Evolutionary conservation across 2,113 vertebrate genomes (phyloP), one percentile per base, ranked within the genome.

Genomic region (Phrynosoma platyrhinos): DNA sequence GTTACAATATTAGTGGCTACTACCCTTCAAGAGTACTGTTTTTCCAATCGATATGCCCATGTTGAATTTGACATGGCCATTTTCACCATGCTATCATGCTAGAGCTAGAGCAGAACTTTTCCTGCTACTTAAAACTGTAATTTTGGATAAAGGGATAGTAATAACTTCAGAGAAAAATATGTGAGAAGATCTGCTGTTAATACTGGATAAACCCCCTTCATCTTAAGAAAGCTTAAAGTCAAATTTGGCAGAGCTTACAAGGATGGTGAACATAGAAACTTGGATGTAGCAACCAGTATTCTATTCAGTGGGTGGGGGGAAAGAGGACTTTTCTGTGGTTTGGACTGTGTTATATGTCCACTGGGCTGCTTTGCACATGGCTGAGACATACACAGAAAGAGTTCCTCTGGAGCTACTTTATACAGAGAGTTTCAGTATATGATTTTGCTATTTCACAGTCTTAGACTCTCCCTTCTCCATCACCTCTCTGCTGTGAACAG

Each of bases 201-300:
- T 96, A 90, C 92, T 93, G 89, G 86, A 87, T 94, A 94, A 94
- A 87, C n/a, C 94, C 93, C 78, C 94, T 96, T 95, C 95, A 96
- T 95, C 94, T 94, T 92, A 91, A 96, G 94, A 92, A 36, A 76
- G 94, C 88, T 89, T 96, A 95, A 94, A 94, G 93, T 96, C 91
- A 95, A 92, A 95, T 95, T 96, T 95, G 95, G 93, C 94, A 95
- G 90, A 94, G 92, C 94, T 96, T 95, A 94, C 88, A 92, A 92
- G 90, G 91, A 89, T 94, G 89, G 93, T 83, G 93, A 92, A 86
- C 84, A 85, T 87, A 93, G 91, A 95, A 89, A 92, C 91, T 91
- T 90, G 92, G 90, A 92, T 95, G 90, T 0, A 0, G 86, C 58
- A 95, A 79, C 89, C 0, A 20, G 81, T 84, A 90, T 88, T 88